These are phyloP conservation scores for Empis livida DNA, from an alignment of 2,888 invertebrate species.

Conservation along the genomic window DNA sequence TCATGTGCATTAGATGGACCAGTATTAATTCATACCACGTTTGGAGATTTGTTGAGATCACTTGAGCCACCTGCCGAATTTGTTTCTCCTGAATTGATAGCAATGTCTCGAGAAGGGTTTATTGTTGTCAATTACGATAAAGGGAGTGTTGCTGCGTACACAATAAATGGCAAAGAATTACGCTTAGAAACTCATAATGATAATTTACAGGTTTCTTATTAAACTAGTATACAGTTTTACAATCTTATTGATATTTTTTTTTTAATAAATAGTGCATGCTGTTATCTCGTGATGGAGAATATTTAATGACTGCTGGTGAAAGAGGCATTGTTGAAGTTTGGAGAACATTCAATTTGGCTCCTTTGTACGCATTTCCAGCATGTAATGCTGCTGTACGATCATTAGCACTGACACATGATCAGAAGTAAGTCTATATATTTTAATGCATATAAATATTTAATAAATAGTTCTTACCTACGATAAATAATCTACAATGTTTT, in stretches of 20 bases:
- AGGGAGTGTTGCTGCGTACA: constrained; percentile 86
- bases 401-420: constrained; percentile 93
- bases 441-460: neutral
- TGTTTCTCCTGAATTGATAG: constrained; percentile 70
- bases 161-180: constrained; percentile 83
- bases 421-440: constrained; percentile 59
- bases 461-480: too few species aligned
- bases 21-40: constrained; percentile 93
- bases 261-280: constrained; percentile 58
- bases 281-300: constrained; percentile 95
- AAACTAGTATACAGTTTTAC: neutral
- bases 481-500: too few species aligned
- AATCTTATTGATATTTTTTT: too few species aligned
- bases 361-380: constrained; percentile 95
- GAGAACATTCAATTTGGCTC: constrained; percentile 92
- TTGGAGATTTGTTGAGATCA: constrained; percentile 90
- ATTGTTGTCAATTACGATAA: constrained; percentile 88
- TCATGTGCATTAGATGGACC: constrained; percentile 61
- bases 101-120: constrained; percentile 92
- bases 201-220: constrained; percentile 67
- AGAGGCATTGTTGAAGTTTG: constrained; percentile 96
- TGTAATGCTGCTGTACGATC: constrained; percentile 92
- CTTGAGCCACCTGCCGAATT: constrained; percentile 68
- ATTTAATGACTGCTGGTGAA: constrained; percentile 94
- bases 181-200: constrained; percentile 88